Base-by-base conservation (phyloP, 2,888 invertebrate species). In the Drosophila vallismaia region DNA sequence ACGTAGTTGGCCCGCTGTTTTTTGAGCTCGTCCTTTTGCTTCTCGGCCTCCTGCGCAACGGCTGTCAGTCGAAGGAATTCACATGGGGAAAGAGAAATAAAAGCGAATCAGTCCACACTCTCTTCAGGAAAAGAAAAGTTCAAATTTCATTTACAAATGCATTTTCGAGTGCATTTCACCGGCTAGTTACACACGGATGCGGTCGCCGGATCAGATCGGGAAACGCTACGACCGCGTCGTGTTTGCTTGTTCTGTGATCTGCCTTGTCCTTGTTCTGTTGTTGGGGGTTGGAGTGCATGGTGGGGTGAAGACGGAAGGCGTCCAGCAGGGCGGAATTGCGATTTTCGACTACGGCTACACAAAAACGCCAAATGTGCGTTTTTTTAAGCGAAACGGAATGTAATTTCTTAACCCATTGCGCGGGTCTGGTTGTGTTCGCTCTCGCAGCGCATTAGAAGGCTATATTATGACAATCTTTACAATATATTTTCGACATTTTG, bases 1-100 rank as follows among this genome's bases (percentile, higher is more conserved):
- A 95, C 94, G 91, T 97, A 97, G 85, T 96, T 96, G 88, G 96
- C 95, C 9, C 96, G 94, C 88, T 97, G 96, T 83, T 95, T 95
- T 26, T 94, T 94, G 74, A 97, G 91, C 60, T 96, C 95, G 6
- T 95, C 95, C 89, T 95, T 95, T 91, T 97, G 96, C 81, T 96
- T 96, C 82, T 95, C 95, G 90, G 95, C 94, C 92, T 96, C 96
- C 75, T 96, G 94, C 78, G 95, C 96, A 86, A 96, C 95, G 57
- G 95, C 96, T 93, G 92, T 85, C 91, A 60, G 26, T 58, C 28
- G 51, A 8, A 26, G 28, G 28, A 29, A 64, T 54, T 53, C 55
- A 49, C 44, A 49, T 52, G 38, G 53, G 49, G 71, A 66, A 72
- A 46, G 42, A 54, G 19, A 76, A 38, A 75, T 10, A 70, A 52